A percentile compares a stretch with the other conserved stretches of the same genome.
These are phyloP conservation scores for Eciton burchellii DNA, from an alignment of 1,140 invertebrate genomes.

Conservation along the genomic window DNA sequence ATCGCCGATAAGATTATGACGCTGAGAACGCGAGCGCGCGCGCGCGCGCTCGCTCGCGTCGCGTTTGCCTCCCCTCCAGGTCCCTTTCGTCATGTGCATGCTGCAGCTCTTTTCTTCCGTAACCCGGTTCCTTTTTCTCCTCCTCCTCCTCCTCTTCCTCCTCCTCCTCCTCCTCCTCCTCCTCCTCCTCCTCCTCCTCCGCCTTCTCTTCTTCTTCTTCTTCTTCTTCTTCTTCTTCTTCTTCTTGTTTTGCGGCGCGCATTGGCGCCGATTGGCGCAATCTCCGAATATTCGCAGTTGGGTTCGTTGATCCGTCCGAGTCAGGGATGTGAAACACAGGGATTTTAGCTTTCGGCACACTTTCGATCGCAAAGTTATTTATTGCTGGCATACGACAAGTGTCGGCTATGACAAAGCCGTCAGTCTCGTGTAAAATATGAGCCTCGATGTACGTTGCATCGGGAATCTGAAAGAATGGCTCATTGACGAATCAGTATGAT, in stretches of 20 bases:
- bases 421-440: not conserved
- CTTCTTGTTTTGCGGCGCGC: not conserved
- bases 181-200: not conserved
- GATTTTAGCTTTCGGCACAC: conserved; percentile 8
- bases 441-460: not conserved
- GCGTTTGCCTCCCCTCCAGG: no score
- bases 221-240: not conserved
- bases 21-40: conserved; percentile 54
- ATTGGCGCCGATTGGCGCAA: conserved; percentile 13
- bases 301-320: conserved; percentile 50
- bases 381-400: not conserved
- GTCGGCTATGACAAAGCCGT: not conserved
- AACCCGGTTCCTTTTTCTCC: conserved; percentile 3
- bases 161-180: not conserved
- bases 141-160: not conserved
- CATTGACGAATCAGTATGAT: not conserved
- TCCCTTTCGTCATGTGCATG: not conserved
- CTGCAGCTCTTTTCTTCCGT: conserved; percentile 34
- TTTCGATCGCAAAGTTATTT: not conserved
- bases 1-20: conserved; percentile 69
- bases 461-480: not conserved
- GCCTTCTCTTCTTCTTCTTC: not conserved
- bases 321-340: not conserved
- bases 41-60: conserved; percentile 29
- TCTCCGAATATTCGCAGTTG: conserved; percentile 42